Evolutionary conservation across 2,797 vertebrate species (phyloP).

Genomic region (Eulemur rubriventer): DNA sequence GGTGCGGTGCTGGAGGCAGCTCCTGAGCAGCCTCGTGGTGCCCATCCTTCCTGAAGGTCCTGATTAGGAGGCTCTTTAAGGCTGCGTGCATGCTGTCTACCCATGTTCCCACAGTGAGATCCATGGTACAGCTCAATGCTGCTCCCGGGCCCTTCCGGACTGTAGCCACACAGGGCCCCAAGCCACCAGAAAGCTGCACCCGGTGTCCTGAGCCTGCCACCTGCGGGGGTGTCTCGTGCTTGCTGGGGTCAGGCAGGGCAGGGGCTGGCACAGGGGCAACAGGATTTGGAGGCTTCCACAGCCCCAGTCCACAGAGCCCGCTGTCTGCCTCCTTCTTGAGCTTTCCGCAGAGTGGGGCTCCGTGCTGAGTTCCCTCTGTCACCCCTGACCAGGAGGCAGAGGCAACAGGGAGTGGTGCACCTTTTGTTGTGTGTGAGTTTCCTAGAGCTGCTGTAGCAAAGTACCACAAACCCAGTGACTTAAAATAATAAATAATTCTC

Average conservation of each 20-base stretch:
- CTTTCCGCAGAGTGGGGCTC: not conserved
- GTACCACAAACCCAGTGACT: not conserved
- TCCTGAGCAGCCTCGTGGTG: not conserved
- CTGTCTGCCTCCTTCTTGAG: not conserved
- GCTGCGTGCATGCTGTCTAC: fast-evolving
- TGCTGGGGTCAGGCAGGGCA: fast-evolving
- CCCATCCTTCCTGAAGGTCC: no score
- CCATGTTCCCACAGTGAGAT: fast-evolving
- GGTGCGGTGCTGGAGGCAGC: fast-evolving
- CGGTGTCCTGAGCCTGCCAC: not conserved
- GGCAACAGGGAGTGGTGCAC: not conserved
- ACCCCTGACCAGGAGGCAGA: not conserved
- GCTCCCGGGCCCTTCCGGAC: not conserved
- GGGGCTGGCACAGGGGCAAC: not conserved
- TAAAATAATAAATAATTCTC: not conserved
- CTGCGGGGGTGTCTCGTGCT: fast-evolving
- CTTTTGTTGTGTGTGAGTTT: not conserved
- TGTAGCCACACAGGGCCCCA: not conserved
- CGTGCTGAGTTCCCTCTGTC: not conserved
- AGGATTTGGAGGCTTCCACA: not conserved
- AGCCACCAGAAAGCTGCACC: not conserved
- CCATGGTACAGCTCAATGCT: not conserved
- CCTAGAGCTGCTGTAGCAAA: not conserved
- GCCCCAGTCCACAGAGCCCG: not conserved
- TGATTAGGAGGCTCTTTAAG: not conserved